Evolutionary conservation across 1,140 invertebrate species (phyloP).

Genomic region (Nomia melanderi): DNA sequence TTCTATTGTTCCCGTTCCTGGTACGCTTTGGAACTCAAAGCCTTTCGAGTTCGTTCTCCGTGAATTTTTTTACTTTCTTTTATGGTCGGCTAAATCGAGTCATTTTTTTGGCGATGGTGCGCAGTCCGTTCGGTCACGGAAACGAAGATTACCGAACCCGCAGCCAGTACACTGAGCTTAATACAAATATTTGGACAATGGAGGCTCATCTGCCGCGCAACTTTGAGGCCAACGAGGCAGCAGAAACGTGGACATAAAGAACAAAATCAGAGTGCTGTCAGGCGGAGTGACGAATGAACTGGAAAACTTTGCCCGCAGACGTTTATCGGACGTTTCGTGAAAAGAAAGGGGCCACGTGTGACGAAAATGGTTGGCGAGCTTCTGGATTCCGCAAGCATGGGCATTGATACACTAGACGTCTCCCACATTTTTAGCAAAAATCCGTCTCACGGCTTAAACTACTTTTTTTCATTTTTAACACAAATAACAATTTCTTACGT

Average conservation of each 20-base stretch:
- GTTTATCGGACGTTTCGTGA: slow-evolving; percentile 59
- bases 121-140: background rate
- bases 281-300: slow-evolving; percentile 58
- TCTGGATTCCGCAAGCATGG: slow-evolving; percentile 31
- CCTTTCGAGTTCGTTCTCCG: no score
- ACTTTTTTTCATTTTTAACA: no score
- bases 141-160: background rate
- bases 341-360: slow-evolving; percentile 42
- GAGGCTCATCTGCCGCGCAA: background rate
- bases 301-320: slow-evolving; percentile 51
- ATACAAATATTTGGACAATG: slow-evolving; percentile 8
- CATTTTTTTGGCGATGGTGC: no score
- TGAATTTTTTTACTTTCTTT: no score
- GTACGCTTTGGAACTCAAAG: background rate
- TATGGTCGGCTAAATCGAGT: no score
- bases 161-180: background rate
- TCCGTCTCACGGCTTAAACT: no score
- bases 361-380: slow-evolving; percentile 36
- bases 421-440: background rate
- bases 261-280: slow-evolving; percentile 40
- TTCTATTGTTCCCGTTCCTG: background rate
- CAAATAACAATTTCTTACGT: no score
- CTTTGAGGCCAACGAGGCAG: background rate
- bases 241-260: slow-evolving; percentile 3
- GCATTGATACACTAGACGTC: slow-evolving; percentile 21